Base-by-base conservation (phyloP, 1,140 invertebrate genomes). In the Ridgeia piscesae region DNA sequence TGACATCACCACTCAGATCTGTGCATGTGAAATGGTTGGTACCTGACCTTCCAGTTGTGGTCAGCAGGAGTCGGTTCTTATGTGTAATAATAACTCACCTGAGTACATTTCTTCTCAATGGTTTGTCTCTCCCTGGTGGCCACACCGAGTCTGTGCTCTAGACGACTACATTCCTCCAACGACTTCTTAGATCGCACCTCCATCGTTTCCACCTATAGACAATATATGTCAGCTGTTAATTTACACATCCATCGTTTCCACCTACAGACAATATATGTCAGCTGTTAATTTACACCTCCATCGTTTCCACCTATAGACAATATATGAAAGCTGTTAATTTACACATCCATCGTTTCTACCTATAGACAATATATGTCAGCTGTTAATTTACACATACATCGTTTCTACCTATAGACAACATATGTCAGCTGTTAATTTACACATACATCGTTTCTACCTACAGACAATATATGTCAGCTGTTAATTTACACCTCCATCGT, bases 61-160 rank as follows among this genome's bases (percentile, higher is more conserved):
- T 91, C 33, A 91, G 58, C 42, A 77, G 11, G 4, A 42, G 42
- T n/a, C n/a, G n/a, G 48, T 50, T 50, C 21, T 50, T 50, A 0
- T 50, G 8, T 77, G 58, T 21, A 77, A 77, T 77, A 9, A 77
- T 31, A 17, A 77, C 11, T 90, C 34, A 96, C 95, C 94, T 95
- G 94, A 27, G 92, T 89, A 93, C 93, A 95, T 94, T 97, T 98
- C 92, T 97, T 97, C 92, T 98, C 97, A 31, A 97, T 93, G 1
- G 95, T 94, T 92, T 97, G 96, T 94, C 98, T 98, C 91, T 98
- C 97, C 92, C 97, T 96, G n/a, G 92, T 93, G 89, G 95, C 93
- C 89, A 95, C 35, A 89, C 96, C 89, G 4, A 96, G 92, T 91
- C 95, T 94, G 89, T 94, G 94, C 94, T 97, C 93, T n/a, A 96